Percentiles rank a stretch among this genome's conserved stretches.
Conservation (phyloP, 2,113 vertebrate species). For the Chascanopsetta lugubris region DNA sequence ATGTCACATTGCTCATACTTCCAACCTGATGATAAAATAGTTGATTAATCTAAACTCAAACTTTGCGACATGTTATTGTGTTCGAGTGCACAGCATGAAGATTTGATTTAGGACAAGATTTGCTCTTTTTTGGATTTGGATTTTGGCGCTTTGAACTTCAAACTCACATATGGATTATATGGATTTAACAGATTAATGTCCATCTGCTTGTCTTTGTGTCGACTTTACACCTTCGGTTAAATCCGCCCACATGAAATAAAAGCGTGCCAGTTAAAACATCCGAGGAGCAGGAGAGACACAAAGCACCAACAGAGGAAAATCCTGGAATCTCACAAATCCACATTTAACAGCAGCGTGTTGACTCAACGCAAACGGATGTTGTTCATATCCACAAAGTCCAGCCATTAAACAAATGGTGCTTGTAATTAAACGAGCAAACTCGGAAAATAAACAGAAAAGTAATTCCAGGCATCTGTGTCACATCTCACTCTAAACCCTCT, state of each 20-base stretch:
- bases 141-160: too few relatives aligned
- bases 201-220: conserved; percentile 3
- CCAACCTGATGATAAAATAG: background rate
- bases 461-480: conserved; percentile 26
- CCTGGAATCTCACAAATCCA: background rate
- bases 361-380: conserved; percentile 15
- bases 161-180: background rate
- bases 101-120: conserved; percentile 19
- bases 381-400: conserved; percentile 18
- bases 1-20: too few relatives aligned
- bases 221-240: conserved; percentile 2
- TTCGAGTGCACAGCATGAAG: conserved; percentile 13
- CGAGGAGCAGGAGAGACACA: background rate
- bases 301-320: background rate
- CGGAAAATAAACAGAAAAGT: conserved; percentile 36
- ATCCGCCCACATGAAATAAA: background rate
- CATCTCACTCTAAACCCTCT: conserved; percentile 9
- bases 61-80: too few relatives aligned
- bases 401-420: conserved; percentile 29
- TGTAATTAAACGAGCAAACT: conserved; percentile 50
- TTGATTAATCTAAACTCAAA: background rate
- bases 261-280: background rate
- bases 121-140: conserved; percentile 5
- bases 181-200: conserved; percentile 2
- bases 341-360: conserved; percentile 17